These are phyloP conservation scores for Aphaenogaster ashmeadi DNA, from an alignment of 1,140 invertebrate genomes.

Conservation along the genomic window DNA sequence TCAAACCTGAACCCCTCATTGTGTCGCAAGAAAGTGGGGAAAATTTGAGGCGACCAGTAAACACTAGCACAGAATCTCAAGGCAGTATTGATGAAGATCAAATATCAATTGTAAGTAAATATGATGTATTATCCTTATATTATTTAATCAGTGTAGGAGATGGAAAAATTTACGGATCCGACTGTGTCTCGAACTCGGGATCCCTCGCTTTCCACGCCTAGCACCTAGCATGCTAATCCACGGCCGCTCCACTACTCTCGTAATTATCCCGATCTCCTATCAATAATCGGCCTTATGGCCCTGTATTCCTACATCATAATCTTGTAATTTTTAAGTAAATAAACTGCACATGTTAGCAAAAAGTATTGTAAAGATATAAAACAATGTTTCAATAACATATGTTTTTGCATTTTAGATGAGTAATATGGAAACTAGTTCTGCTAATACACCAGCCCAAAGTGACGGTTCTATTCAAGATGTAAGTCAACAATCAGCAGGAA, in stretches of 20 bases:
- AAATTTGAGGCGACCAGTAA: constrained; percentile 80
- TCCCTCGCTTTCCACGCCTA: no score
- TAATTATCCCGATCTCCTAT: no score
- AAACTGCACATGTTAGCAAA: background rate
- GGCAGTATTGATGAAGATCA: constrained; percentile 87
- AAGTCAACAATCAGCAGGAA: constrained; percentile 82
- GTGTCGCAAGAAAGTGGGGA: constrained; percentile 81
- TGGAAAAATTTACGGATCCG: no score
- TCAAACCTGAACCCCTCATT: constrained; percentile 86
- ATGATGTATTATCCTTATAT: background rate
- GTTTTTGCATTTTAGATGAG: constrained; percentile 80
- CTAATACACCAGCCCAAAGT: constrained; percentile 82
- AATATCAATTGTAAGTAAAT: constrained; percentile 84
- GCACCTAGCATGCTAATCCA: no score
- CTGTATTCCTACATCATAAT: background rate
- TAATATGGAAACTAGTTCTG: constrained; percentile 84
- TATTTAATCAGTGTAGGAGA: background rate
- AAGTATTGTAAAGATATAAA: constrained; percentile 7
- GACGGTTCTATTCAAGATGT: constrained; percentile 84
- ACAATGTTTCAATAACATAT: constrained; percentile 12
- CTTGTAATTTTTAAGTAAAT: background rate
- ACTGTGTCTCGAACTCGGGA: no score
- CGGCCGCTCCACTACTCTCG: no score
- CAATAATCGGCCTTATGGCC: no score
- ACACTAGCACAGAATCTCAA: constrained; percentile 85